Conservation (phyloP, 2,888 invertebrate species). For the Adelognathus sp. region DNA sequence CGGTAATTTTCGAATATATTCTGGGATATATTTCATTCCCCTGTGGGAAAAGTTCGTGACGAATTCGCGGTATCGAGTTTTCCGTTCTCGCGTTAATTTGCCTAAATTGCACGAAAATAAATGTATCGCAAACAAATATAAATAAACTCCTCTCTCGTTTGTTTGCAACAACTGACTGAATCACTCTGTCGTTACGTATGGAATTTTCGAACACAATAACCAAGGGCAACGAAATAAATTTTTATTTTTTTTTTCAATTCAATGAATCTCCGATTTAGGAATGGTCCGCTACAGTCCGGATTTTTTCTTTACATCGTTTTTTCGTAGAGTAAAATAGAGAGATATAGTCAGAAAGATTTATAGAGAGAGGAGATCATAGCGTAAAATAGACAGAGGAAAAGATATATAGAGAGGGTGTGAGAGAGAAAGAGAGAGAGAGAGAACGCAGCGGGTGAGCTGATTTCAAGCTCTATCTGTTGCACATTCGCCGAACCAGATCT, state of each 20-base stretch:
- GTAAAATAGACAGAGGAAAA: conserved; percentile 58
- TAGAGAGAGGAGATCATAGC: conserved; percentile 45
- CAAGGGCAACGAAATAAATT: not conserved
- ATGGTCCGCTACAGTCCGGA: conserved; percentile 78
- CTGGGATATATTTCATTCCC: no score
- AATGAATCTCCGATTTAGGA: conserved; percentile 65
- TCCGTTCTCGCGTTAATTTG: not conserved
- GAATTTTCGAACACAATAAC: not conserved
- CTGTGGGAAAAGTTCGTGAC: not conserved
- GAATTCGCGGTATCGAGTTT: conserved; percentile 4
- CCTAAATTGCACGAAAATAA: conserved; percentile 7
- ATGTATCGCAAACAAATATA: not conserved
- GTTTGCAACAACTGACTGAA: conserved; percentile 51
- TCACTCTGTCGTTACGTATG: conserved; percentile 40
- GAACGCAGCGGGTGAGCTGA: conserved; percentile 17
- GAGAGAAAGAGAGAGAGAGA: conserved; percentile 49
- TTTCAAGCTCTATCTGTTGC: not conserved
- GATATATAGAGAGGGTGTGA: conserved; percentile 47
- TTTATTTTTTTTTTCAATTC: not conserved
- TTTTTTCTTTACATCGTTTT: conserved; percentile 33
- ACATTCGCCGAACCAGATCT: not conserved
- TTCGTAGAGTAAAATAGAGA: conserved; percentile 37
- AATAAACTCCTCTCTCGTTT: conserved; percentile 60
- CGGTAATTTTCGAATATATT: no score
- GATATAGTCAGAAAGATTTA: conserved; percentile 41